Evolutionary conservation across 2,113 vertebrate genomes (phyloP).

Genomic region (Neogobius melanostomus): DNA sequence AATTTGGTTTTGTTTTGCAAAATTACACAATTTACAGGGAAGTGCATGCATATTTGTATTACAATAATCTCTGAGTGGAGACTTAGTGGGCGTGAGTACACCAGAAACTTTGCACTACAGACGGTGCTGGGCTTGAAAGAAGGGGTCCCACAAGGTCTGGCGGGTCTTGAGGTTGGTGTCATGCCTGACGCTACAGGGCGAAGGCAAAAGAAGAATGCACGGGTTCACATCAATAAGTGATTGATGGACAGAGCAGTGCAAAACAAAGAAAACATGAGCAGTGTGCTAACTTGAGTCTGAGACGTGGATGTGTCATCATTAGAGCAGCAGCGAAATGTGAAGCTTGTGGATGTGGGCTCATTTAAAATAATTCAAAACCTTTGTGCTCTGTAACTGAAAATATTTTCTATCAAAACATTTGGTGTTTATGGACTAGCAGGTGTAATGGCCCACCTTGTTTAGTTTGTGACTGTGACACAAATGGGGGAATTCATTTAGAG

Average conservation of each 20-base stretch:
- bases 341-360: neutral
- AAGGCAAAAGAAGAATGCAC: neutral
- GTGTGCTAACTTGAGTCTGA: neutral
- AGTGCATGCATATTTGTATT: too few species aligned
- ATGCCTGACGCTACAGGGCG: constrained; percentile 1
- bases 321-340: neutral
- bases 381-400: too few species aligned
- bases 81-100: neutral
- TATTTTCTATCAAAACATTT: too few species aligned
- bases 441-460: too few species aligned
- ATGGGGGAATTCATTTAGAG: too few species aligned
- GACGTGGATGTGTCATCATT: constrained; percentile 9
- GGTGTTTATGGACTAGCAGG: too few species aligned
- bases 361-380: neutral
- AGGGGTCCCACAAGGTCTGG: neutral
- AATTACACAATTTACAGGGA: too few species aligned
- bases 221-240: constrained; percentile 9
- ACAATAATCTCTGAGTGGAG: too few species aligned
- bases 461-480: too few species aligned
- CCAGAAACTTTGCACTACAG: neutral
- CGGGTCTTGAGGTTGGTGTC: neutral
- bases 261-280: neutral
- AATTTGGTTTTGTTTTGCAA: too few species aligned
- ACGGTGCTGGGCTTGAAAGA: neutral
- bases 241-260: constrained; percentile 5